Base-by-base conservation (phyloP, 2,797 vertebrate genomes). In the Phalloptychus januarius region DNA sequence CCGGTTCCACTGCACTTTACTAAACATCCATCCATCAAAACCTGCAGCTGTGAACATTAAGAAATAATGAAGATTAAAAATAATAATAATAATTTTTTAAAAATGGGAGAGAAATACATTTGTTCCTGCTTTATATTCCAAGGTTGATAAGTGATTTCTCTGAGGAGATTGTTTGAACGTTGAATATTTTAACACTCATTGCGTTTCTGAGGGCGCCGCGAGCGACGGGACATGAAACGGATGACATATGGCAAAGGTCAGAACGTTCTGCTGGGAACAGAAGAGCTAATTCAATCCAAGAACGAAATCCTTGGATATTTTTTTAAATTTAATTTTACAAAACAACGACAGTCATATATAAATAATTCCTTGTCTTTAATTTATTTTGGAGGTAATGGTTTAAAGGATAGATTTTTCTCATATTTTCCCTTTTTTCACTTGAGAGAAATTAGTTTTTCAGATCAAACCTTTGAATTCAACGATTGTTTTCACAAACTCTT, bases 131-230 rank as follows among this genome's bases (percentile, higher is more conserved):
- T 82, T 77, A 71, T 76, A 88, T 80, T 86, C 83, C 45, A 72
- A 88, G 70, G 28, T 38, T 16, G 76, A 79, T 61, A 10, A 75
- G 71, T 25, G 40, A 70, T 82, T 87, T 63, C 79, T 77, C 12
- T 5, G 72, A 2, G 75, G 73, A 76, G 78, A 80, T 74, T 61
- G 61, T 79, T 88, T 81, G 76, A 56, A 69, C 79, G 80, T 72
- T 85, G 15, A 86, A 89, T 91, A 91, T 89, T 90, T 87, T 28
- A 87, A 58, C n/a, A 80, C 23, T 83, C 65, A 36, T 45, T 87
- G 80, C 86, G 82, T 89, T 79, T 79, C 76, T 67, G 74, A 86
- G 76, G 73, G 42, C 0, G 61, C 42, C 18, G 50, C 45, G 76
- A 71, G 54, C 74, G 73, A 72, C 15, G 72, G 80, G 77, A 77